A percentile compares a stretch with the other conserved stretches of the same genome.
Conservation (phyloP, 2,113 vertebrate genomes). For the Elaphurus davidianus region DNA sequence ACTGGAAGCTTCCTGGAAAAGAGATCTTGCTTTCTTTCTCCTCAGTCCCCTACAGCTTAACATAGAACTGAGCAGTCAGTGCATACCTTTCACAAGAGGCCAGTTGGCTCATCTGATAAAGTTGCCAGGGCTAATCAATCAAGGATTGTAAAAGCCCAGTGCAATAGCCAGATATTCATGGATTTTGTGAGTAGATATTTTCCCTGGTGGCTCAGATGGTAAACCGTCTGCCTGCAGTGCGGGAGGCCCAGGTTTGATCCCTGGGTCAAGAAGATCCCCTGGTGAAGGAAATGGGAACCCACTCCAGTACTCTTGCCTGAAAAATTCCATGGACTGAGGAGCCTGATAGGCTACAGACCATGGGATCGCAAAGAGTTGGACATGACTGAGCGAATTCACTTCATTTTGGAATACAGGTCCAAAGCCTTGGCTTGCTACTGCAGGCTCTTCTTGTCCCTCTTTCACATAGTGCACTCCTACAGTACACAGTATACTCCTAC, state of each 20-base stretch:
- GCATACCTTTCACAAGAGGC: constrained; percentile 5
- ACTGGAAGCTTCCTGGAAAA: constrained; percentile 35
- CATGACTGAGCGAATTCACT: not conserved
- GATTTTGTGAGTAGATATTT: not conserved
- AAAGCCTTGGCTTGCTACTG: not conserved
- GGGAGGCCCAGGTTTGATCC: not conserved
- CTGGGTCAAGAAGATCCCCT: not conserved
- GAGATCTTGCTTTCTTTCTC: not conserved
- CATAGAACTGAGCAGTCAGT: not conserved
- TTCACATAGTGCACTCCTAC: not conserved
- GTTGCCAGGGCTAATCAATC: not conserved
- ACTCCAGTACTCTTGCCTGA: not conserved
- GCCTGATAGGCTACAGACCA: not conserved
- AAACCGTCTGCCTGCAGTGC: not conserved
- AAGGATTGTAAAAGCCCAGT: not conserved
- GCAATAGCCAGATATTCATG: not conserved
- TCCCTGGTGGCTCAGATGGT: not conserved
- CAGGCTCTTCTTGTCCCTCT: not conserved
- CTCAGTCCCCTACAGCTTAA: not conserved
- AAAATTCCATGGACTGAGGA: not conserved
- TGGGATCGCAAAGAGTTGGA: not conserved
- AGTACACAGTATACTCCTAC: not conserved
- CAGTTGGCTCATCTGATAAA: not conserved
- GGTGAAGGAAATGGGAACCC: not conserved
- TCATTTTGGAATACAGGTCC: not conserved